Percentiles rank a stretch among this genome's conserved stretches.
These are phyloP conservation scores for Pachycephala philippinensis DNA, from an alignment of 2,113 vertebrate genomes.

Conservation along the genomic window DNA sequence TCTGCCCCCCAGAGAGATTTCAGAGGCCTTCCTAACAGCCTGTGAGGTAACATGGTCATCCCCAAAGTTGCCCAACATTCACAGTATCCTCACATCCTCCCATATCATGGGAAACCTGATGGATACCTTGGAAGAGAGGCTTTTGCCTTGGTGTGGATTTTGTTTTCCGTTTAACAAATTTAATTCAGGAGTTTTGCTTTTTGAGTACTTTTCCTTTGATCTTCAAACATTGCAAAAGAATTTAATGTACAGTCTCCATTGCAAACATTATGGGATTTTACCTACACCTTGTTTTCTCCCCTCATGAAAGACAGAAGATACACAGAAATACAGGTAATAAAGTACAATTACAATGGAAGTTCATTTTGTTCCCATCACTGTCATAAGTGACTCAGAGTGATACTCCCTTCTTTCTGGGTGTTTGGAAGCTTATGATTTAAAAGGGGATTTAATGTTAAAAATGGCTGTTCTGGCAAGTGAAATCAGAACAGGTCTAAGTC, in stretches of 20 bases:
- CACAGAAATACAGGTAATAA: background rate
- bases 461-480: background rate
- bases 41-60: background rate
- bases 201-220: background rate
- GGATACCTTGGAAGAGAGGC: background rate
- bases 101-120: background rate
- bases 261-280: background rate
- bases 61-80: background rate
- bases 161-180: background rate
- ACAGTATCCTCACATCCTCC: background rate
- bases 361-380: background rate
- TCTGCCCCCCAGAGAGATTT: no score
- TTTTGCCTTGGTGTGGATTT: background rate
- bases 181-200: background rate
- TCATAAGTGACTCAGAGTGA: background rate
- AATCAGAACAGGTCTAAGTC: background rate
- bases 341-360: background rate
- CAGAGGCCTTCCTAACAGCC: background rate
- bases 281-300: background rate
- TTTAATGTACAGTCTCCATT: background rate
- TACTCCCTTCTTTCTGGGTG: background rate
- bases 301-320: background rate
- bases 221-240: background rate
- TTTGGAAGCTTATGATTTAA: background rate
- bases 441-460: background rate